Percentiles rank a stretch among this genome's conserved stretches.
These are phyloP conservation scores for Phrynosoma blainvillii DNA, from an alignment of 2,113 vertebrate genomes.

Conservation along the genomic window DNA sequence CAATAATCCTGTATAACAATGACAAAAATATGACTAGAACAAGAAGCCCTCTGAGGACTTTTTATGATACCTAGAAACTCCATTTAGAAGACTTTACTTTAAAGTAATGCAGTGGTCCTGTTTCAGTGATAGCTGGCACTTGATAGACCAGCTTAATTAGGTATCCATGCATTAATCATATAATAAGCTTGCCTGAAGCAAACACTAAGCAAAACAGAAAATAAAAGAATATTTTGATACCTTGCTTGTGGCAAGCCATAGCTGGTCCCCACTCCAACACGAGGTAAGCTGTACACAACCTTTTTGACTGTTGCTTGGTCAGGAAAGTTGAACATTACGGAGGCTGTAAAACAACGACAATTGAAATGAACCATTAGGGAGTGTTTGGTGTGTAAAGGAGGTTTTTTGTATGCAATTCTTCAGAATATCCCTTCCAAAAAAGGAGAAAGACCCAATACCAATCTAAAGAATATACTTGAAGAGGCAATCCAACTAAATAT, in stretches of 20 bases:
- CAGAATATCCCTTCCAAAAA: conserved; percentile 20
- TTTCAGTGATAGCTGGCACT: background rate
- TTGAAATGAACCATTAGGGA: conserved; percentile 50
- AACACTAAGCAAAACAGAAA: background rate
- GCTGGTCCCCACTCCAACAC: conserved; percentile 98
- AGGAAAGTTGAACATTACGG: conserved; percentile 98
- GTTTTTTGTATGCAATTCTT: background rate
- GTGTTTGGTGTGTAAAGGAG: conserved; percentile 15
- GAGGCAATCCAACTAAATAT: conserved; percentile 27
- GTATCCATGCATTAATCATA: background rate
- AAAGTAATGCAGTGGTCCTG: background rate
- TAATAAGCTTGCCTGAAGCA: background rate
- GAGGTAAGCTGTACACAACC: conserved; percentile 94
- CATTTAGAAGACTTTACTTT: background rate
- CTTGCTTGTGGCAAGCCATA: conserved; percentile 98
- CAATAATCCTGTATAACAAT: conserved; percentile 27
- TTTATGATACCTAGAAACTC: background rate
- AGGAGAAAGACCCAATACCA: conserved; percentile 3
- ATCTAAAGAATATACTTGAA: background rate
- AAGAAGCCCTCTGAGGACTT: conserved; percentile 15
- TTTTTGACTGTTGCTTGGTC: conserved; percentile 98
- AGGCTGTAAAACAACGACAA: conserved; percentile 80
- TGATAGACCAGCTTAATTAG: background rate
- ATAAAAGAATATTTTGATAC: conserved; percentile 70
- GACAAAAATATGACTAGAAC: conserved; percentile 13